Conservation (phyloP, 2,888 invertebrate species). For the Drosophila nr. perissopoda region DNA sequence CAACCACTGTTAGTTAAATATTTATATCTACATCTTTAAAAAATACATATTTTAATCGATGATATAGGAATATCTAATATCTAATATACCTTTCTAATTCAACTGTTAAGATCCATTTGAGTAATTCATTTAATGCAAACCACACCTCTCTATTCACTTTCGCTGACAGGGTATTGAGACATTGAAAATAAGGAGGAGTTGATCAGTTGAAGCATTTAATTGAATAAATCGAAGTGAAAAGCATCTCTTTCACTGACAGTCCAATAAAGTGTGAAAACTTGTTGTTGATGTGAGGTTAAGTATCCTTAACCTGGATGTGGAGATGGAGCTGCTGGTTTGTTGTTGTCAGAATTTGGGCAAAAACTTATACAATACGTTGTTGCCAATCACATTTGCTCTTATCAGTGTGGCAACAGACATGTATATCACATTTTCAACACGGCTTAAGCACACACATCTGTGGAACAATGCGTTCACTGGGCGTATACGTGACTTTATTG, state of each 20-base stretch:
- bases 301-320: not conserved
- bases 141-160: not conserved
- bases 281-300: slow-evolving; percentile 9
- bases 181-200: not conserved
- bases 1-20: not conserved
- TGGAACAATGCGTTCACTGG: slow-evolving; percentile 2
- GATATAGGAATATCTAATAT: not conserved
- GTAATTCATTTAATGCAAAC: not conserved
- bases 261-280: slow-evolving; percentile 48
- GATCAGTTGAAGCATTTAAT: slow-evolving; percentile 23
- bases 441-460: not conserved
- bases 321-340: not conserved
- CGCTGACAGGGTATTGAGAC: slow-evolving; percentile 10
- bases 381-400: slow-evolving; percentile 46
- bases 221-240: slow-evolving; percentile 25
- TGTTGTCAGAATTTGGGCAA: slow-evolving; percentile 5
- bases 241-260: slow-evolving; percentile 17
- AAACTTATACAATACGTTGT: slow-evolving; percentile 21
- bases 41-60: not conserved
- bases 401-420: slow-evolving; percentile 36
- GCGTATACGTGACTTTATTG: slow-evolving; percentile 48
- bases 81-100: not conserved
- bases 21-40: not conserved
- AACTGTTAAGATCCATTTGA: too few relatives aligned
- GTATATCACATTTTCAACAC: slow-evolving; percentile 7